Evolutionary conservation across 2,888 invertebrate genomes (phyloP).

Genomic region (Conus canariensis): DNA sequence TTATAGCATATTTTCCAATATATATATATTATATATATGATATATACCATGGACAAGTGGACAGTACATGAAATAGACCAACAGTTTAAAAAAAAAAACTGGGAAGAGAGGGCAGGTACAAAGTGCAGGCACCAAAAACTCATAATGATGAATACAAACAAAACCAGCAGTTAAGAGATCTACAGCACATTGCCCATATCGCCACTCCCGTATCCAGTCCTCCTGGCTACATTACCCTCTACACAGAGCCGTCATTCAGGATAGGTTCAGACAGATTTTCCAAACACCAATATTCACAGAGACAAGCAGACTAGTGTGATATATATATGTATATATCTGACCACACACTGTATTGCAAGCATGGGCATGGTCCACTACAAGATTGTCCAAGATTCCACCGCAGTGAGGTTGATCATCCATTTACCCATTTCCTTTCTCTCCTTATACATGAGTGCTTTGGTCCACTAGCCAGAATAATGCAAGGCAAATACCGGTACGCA

Average conservation of each 20-base stretch:
- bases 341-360: background rate
- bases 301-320: conserved; percentile 2
- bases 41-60: conserved; percentile 8
- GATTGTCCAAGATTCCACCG: background rate
- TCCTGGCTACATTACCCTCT: background rate
- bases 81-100: background rate
- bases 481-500: background rate
- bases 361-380: background rate
- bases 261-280: background rate
- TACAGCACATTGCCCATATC: background rate
- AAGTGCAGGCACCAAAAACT: conserved; percentile 30
- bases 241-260: background rate
- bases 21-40: background rate
- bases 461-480: background rate
- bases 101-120: background rate
- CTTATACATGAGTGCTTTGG: background rate
- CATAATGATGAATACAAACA: background rate
- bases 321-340: no score
- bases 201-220: background rate
- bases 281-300: background rate
- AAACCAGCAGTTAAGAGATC: conserved; percentile 20
- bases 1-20: conserved; percentile 30
- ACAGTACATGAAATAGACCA: conserved; percentile 7
- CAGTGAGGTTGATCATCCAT: background rate
- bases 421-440: background rate